phyloP scores from a whole-genome alignment of 2,888 invertebrate species.

The Graphium colonna region DNA sequence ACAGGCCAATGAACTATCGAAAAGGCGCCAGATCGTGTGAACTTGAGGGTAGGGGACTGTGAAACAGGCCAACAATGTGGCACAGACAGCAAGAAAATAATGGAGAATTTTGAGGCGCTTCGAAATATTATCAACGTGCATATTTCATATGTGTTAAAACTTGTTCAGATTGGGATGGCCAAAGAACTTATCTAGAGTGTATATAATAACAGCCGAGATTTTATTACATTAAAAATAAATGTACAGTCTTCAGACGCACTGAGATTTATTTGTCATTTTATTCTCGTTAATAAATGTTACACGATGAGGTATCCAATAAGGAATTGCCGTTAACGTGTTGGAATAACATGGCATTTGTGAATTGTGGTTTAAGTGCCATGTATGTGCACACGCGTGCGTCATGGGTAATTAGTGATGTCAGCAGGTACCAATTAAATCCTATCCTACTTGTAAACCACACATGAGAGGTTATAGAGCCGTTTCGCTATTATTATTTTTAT shows the following conservation, averaged over 20 bases:
- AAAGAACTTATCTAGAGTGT: not conserved
- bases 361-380: not conserved
- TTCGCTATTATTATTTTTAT: no score
- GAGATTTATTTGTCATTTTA: not conserved
- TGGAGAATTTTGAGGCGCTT: no score
- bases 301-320: no score
- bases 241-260: not conserved
- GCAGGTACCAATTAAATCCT: conserved; percentile 7
- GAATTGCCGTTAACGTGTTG: no score
- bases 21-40: conserved; percentile 1
- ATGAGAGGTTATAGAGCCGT: no score
- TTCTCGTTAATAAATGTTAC: not conserved
- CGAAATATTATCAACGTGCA: no score
- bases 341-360: not conserved
- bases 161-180: no score
- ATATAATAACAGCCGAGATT: not conserved
- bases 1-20: not conserved
- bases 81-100: not conserved
- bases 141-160: no score
- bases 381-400: conserved; percentile 12
- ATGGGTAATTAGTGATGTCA: conserved; percentile 10
- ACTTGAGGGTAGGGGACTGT: not conserved
- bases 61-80: conserved; percentile 1
- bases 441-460: no score
- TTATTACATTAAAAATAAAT: not conserved